phyloP scores from a whole-genome alignment of 2,797 vertebrate genomes.

The Luscinia luscinia region DNA sequence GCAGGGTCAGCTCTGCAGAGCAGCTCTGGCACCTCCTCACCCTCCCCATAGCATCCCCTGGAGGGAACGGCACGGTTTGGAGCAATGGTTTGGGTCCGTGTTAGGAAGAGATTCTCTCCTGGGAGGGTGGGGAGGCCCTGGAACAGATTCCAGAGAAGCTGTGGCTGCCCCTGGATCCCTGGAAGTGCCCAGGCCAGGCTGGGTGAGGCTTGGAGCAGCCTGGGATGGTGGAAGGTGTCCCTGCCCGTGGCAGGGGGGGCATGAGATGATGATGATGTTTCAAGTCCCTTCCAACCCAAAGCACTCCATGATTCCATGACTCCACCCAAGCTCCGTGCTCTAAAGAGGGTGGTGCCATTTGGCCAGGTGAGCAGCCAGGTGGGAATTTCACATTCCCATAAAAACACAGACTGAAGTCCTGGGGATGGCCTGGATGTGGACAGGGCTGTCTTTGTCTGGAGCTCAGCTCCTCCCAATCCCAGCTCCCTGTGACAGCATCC shows the following conservation, averaged over 20 bases:
- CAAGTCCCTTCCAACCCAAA: neutral
- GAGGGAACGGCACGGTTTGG: neutral
- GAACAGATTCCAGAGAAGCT: neutral
- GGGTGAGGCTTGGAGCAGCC: fast-evolving
- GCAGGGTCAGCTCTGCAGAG: neutral
- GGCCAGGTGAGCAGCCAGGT: neutral
- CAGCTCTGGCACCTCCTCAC: neutral
- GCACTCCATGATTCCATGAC: neutral
- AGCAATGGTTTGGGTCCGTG: fast-evolving
- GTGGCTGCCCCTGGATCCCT: neutral
- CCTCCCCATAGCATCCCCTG: neutral
- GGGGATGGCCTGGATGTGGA: neutral
- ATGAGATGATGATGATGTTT: neutral
- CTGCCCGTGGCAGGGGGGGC: neutral
- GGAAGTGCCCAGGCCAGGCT: neutral
- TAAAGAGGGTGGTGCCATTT: neutral
- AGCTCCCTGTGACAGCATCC: neutral
- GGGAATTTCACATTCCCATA: neutral
- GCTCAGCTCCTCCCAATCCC: neutral
- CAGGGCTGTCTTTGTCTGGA: neutral
- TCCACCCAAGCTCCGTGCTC: neutral
- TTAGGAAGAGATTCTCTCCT: neutral
- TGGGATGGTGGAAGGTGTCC: neutral
- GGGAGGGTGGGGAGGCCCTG: neutral
- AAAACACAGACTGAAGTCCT: neutral